Conservation (phyloP, 2,888 invertebrate species). For the Lamproptera curius region DNA sequence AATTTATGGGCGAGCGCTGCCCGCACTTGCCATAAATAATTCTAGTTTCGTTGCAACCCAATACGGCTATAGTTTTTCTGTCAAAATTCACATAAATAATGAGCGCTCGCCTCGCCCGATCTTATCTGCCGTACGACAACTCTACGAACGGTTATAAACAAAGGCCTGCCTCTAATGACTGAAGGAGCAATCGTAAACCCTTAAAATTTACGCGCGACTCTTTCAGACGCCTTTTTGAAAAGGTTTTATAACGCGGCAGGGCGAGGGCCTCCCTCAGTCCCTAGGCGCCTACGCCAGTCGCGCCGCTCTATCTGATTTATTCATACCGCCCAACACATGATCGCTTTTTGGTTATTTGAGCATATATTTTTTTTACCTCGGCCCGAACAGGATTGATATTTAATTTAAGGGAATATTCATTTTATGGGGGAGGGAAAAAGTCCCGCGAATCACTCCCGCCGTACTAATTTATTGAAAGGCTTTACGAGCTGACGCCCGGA, state of each 20-base stretch:
- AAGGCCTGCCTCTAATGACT: conserved; percentile 68
- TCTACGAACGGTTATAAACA: conserved; percentile 69
- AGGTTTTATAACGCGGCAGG: conserved; percentile 66
- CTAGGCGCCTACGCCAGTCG: conserved; percentile 61
- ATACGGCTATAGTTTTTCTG: conserved; percentile 50
- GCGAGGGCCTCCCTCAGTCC: conserved; percentile 48
- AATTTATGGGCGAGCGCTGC: conserved; percentile 58
- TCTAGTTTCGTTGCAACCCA: conserved; percentile 54
- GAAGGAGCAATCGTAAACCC: conserved; percentile 72
- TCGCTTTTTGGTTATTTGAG: conserved; percentile 53
- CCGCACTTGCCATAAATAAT: conserved; percentile 67
- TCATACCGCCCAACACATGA: conserved; percentile 73
- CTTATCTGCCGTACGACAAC: conserved; percentile 59
- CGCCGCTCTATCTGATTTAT: conserved; percentile 71
- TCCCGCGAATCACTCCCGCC: conserved; percentile 15
- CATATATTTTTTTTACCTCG: conserved; percentile 47
- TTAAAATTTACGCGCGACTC: conserved; percentile 71
- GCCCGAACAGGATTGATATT: conserved; percentile 43
- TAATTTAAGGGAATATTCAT: conserved; percentile 35
- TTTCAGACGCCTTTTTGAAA: conserved; percentile 66
- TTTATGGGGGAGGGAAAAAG: conserved; percentile 16
- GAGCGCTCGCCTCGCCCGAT: conserved; percentile 58
- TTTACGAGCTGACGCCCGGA: conserved; percentile 13
- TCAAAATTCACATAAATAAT: conserved; percentile 77
- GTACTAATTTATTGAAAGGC: conserved; percentile 27